phyloP scores from a whole-genome alignment of 2,113 vertebrate species.

The Lophura nycthemera region DNA sequence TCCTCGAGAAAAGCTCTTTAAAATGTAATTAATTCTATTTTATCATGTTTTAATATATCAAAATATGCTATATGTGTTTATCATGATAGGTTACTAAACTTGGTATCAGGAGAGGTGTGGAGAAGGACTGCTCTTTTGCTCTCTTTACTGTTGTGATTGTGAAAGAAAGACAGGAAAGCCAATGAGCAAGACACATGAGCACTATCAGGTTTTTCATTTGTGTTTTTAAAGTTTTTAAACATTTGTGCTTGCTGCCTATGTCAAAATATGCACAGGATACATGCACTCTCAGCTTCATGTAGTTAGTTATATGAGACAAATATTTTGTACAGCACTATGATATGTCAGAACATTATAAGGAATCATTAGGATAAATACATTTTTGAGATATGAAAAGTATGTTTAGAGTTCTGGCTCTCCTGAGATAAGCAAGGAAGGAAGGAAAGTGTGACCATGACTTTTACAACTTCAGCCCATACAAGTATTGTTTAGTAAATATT shows the following conservation, averaged over 20 bases:
- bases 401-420: neutral
- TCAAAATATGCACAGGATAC: neutral
- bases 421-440: constrained; percentile 19
- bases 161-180: neutral
- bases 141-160: neutral
- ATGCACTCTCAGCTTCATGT: neutral
- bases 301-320: neutral
- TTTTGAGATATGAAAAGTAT: constrained; percentile 23
- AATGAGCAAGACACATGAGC: neutral
- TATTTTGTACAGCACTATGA: neutral
- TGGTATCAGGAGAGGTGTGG: neutral
- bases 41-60: neutral
- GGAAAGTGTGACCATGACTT: neutral
- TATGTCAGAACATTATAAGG: neutral
- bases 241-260: neutral
- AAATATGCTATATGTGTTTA: neutral
- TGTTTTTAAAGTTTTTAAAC: neutral
- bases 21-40: neutral
- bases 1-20: neutral
- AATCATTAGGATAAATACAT: constrained; percentile 13
- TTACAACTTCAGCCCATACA: neutral
- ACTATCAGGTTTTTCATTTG: neutral
- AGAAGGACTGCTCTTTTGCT: neutral
- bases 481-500: constrained; percentile 25
- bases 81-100: neutral